Base-by-base conservation (phyloP, 2,888 invertebrate species). In the Leucoptera coffeella region DNA sequence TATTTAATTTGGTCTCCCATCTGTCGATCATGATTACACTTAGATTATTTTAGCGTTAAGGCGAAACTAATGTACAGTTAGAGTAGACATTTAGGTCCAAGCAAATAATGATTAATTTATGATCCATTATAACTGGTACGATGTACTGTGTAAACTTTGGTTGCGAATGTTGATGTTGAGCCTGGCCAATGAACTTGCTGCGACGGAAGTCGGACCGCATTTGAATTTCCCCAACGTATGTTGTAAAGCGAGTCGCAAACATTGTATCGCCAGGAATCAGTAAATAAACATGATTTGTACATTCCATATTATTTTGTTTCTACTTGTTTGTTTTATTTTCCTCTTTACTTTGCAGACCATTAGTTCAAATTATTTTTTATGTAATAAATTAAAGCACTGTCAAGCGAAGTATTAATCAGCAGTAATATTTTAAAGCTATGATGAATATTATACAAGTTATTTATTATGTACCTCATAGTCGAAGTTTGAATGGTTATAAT, bases 241-340 rank as follows among this genome's bases (percentile, higher is more conserved):
- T 26, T 47, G 43, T 34, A 43, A 45, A 50, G 55, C 48, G 45
- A 55, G 62, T 62, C 65, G 54, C 57, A 56, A 60, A 59, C 48
- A 50, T 58, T 69, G 65, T 71, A 65, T 61, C 65, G 69, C 67
- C 75, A 75, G 77, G 76, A 74, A 75, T 75, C 75, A 73, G 74
- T 73, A 64, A 77, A 75, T 65, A 74, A 76, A 76, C 75, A 78
- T 77, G 77, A 81, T 80, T 81, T 82, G 80, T 82, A 82, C 82
- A 82, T 82, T 82, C 82, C 82, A 81, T 79, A 77, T 77, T 77
- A 75, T 73, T 78, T 78, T 73, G 73, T 77, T 77, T 75, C 71
- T 67, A 65, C 62, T 72, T 67, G 46, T 56, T 54, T 56, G 50
- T 58, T 65, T 67, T 67, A 65, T 64, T 65, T 69, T 62, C 61